Conservation (phyloP, 2,113 vertebrate genomes). For the Macquaria australasica region DNA sequence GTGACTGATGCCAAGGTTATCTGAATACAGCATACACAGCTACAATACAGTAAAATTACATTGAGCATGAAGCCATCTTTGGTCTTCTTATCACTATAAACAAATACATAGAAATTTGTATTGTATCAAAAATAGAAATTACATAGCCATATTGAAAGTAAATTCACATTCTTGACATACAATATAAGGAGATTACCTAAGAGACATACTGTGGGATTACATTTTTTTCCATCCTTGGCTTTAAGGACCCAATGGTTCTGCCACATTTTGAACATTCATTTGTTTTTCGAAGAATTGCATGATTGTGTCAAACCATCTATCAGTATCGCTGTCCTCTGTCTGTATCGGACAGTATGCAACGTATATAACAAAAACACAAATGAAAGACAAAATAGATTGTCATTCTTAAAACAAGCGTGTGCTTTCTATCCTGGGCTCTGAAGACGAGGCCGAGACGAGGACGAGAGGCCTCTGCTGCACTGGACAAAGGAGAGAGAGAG, state of each 20-base stretch:
- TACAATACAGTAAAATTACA: conserved; percentile 79
- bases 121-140: conserved; percentile 90
- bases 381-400: conserved; percentile 74
- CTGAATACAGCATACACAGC: conserved; percentile 77
- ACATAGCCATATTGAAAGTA: conserved; percentile 85
- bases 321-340: conserved; percentile 39
- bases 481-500: conserved; percentile 4
- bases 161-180: conserved; percentile 85
- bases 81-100: conserved; percentile 86
- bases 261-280: conserved; percentile 71
- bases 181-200: conserved; percentile 79
- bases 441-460: conserved; percentile 28
- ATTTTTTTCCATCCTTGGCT: conserved; percentile 69
- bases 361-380: conserved; percentile 53
- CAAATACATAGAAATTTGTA: conserved; percentile 85
- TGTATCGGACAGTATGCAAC: conserved; percentile 48
- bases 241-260: conserved; percentile 72
- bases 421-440: conserved; percentile 71
- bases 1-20: conserved; percentile 77
- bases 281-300: conserved; percentile 46
- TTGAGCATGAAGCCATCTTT: conserved; percentile 85
- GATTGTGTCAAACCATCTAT: conserved; percentile 41
- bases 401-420: conserved; percentile 68
- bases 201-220: conserved; percentile 74
- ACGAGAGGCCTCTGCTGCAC: conserved; percentile 35